Evolutionary conservation across 2,888 invertebrate genomes (phyloP).

Genomic region (Villa cingulata): DNA sequence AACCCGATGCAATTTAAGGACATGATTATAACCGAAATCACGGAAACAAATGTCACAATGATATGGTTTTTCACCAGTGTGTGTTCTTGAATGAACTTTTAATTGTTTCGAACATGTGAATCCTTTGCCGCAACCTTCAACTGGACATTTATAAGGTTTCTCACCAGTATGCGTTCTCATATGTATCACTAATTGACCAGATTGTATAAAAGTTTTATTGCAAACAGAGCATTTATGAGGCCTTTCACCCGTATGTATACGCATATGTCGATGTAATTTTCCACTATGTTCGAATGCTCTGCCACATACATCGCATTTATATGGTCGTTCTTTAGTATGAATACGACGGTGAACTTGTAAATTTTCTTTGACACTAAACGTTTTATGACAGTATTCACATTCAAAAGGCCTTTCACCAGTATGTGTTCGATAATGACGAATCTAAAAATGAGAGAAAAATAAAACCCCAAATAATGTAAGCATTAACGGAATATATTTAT

Average conservation of each 20-base stretch:
- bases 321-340: constrained; percentile 83
- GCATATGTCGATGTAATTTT: constrained; percentile 77
- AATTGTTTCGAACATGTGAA: constrained; percentile 86
- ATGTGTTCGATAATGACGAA: constrained; percentile 75
- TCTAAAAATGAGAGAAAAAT: constrained; percentile 18
- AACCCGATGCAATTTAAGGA: constrained; percentile 74
- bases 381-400: constrained; percentile 84
- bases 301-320: constrained; percentile 77
- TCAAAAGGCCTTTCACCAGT: constrained; percentile 84
- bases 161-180: constrained; percentile 79
- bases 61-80: constrained; percentile 83
- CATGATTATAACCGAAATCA: constrained; percentile 84
- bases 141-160: constrained; percentile 72
- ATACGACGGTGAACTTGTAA: constrained; percentile 78
- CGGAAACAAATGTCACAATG: constrained; percentile 84
- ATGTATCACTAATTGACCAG: constrained; percentile 81
- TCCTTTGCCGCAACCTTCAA: constrained; percentile 73
- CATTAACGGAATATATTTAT: too few relatives aligned
- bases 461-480: too few relatives aligned
- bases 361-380: constrained; percentile 86
- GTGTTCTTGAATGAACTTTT: constrained; percentile 81
- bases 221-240: constrained; percentile 82
- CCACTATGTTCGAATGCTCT: constrained; percentile 85
- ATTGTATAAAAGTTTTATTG: constrained; percentile 81
- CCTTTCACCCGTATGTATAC: constrained; percentile 78